Conservation (phyloP, 1,140 invertebrate genomes). For the Musca domestica region DNA sequence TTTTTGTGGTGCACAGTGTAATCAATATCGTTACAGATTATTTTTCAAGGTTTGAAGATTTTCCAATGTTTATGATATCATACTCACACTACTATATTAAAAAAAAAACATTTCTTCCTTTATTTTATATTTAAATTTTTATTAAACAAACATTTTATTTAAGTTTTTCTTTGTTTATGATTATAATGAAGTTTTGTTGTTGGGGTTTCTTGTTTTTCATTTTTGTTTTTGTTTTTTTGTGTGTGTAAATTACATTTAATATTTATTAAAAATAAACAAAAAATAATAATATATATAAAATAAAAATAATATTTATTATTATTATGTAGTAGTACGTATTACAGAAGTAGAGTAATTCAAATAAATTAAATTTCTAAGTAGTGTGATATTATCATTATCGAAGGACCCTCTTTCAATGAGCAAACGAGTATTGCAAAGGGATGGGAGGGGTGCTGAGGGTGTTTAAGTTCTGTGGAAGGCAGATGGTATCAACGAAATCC, state of each 20-base stretch:
- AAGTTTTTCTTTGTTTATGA: constrained; percentile 3
- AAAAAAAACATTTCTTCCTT: not conserved
- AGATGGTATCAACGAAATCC: too few relatives aligned
- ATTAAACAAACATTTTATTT: constrained; percentile 18
- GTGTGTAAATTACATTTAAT: not conserved
- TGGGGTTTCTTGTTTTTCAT: not conserved
- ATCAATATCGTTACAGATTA: too few relatives aligned
- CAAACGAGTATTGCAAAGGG: too few relatives aligned
- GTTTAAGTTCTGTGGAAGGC: not conserved
- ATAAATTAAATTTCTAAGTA: constrained; percentile 5
- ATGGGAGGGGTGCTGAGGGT: not conserved
- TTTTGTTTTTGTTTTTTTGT: too few relatives aligned
- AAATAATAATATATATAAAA: too few relatives aligned
- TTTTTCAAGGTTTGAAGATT: too few relatives aligned
- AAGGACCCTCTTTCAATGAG: too few relatives aligned
- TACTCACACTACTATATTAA: too few relatives aligned
- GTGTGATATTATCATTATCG: too few relatives aligned
- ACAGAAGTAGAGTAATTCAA: constrained; percentile 4
- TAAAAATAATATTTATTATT: constrained; percentile 4
- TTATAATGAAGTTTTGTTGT: not conserved
- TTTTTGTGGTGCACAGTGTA: too few relatives aligned
- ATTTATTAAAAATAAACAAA: constrained; percentile 6
- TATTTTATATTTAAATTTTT: not conserved
- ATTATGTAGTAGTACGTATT: not conserved
- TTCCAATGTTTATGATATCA: too few relatives aligned